Evolutionary conservation across 2,113 vertebrate species (phyloP).

Genomic region (Catharus minimus): DNA sequence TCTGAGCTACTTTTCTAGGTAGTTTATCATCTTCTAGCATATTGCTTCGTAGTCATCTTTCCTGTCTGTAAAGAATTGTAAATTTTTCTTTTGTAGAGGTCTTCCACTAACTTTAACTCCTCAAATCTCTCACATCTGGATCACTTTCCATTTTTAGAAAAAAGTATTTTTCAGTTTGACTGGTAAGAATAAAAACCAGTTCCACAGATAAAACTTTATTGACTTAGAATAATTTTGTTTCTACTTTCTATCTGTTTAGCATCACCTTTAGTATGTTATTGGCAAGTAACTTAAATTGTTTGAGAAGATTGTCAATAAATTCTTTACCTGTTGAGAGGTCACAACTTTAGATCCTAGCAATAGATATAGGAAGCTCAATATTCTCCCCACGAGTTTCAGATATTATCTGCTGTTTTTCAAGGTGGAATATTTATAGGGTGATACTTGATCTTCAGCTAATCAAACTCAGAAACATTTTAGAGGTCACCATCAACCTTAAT

Average conservation of each 20-base stretch:
- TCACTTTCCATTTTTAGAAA: not conserved
- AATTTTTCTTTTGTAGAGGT: not conserved
- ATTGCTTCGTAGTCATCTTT: not conserved
- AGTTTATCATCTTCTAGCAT: not conserved
- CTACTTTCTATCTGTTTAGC: not conserved
- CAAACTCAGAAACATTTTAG: not conserved
- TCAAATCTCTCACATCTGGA: not conserved
- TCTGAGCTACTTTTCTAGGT: not conserved
- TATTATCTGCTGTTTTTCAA: not conserved
- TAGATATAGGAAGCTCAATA: not conserved
- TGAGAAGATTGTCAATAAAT: not conserved
- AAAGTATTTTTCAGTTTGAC: not conserved
- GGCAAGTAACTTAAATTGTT: not conserved
- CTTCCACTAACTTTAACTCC: not conserved
- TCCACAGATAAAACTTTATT: not conserved
- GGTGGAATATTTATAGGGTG: not conserved
- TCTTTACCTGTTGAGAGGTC: not conserved
- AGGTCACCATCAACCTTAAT: not conserved
- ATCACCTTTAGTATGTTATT: not conserved
- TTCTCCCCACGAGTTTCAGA: not conserved
- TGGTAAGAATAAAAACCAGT: not conserved
- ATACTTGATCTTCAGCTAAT: not conserved
- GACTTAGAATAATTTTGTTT: not conserved
- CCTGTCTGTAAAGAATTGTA: not conserved
- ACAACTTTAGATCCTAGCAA: not conserved